Evolutionary conservation across 53 echinoderm and acorn worm species (phyloP).

Genomic region (Echinometra lucunter): DNA sequence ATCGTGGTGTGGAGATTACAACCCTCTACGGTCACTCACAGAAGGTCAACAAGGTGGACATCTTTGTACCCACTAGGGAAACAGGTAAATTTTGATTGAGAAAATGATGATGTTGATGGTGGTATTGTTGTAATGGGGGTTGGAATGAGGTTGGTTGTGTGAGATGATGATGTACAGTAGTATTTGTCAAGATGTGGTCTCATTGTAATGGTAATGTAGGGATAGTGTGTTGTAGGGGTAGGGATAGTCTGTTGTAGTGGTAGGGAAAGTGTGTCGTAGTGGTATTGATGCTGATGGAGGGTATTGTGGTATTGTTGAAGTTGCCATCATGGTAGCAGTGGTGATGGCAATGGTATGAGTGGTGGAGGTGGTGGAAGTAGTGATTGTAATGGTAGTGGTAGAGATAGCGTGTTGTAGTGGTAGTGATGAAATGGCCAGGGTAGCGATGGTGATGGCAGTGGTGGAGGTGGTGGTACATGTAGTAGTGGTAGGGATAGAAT

Average conservation of each 20-base stretch:
- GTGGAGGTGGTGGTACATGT: not conserved
- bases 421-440: not conserved
- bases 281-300: not conserved
- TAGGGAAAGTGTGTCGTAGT: not conserved
- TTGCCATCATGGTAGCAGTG: not conserved
- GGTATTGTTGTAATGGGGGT: too few relatives aligned
- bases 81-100: not conserved
- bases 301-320: not conserved
- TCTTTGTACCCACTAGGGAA: slow-evolving; percentile 57
- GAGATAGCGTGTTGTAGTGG: not conserved
- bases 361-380: not conserved
- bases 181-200: slow-evolving; percentile 74
- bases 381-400: not conserved
- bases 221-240: not conserved
- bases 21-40: slow-evolving; percentile 87
- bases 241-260: not conserved
- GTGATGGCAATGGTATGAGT: not conserved
- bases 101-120: slow-evolving; percentile 19
- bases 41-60: slow-evolving; percentile 89
- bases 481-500: not conserved
- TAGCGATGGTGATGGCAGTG: not conserved
- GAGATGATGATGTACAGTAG: too few relatives aligned
- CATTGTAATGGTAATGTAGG: too few relatives aligned
- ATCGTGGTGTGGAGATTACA: slow-evolving; percentile 95
- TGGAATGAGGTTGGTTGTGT: not conserved